Base-by-base conservation (phyloP, 2,797 vertebrate species). In the Jordanella pulchra region DNA sequence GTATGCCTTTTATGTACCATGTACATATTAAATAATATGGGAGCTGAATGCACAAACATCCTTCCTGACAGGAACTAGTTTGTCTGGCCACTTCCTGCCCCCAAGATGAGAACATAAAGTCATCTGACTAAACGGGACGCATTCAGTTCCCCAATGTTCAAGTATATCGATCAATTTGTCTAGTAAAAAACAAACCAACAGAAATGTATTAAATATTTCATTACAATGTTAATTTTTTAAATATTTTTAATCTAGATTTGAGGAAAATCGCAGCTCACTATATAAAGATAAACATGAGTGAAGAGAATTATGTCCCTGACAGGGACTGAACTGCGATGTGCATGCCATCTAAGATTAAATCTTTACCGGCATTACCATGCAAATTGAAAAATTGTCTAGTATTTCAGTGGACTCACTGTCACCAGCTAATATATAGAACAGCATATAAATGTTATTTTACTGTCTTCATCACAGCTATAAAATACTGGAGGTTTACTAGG, bases 281-380 rank as follows among this genome's bases (percentile, higher is more conserved):
- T 79, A 69, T 50, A 55, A 79, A 74, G 72, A 81, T 73, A 73
- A 71, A 83, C 70, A 67, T 65, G 61, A 78, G 71, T 14, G 61
- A 83, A 76, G 64, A 66, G 50, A 75, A 77, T 71, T 55, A 63
- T 72, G 73, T 85, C 83, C 81, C 80, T 85, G 72, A 87, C 83
- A 75, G 80, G 75, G 76, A 80, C 86, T 81, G 88, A 92, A 81
- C 86, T 89, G 80, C 81, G 82, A 89, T 82, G 87, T 82, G 85
- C 80, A 72, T 83, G 74, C 84, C 84, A 67, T 90, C 77, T 79
- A 81, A 91, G 86, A 93, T 92, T 86, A 87, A 91, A 93, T 89
- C 92, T 89, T 83, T 80, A 86, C 85, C 75, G 77, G 77, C 85
- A 93, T 93, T 93, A 93, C 84, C 89, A 94, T 94, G 91, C 91